These are phyloP conservation scores for Amiota mariae DNA, from an alignment of 2,888 invertebrate genomes.

Conservation along the genomic window DNA sequence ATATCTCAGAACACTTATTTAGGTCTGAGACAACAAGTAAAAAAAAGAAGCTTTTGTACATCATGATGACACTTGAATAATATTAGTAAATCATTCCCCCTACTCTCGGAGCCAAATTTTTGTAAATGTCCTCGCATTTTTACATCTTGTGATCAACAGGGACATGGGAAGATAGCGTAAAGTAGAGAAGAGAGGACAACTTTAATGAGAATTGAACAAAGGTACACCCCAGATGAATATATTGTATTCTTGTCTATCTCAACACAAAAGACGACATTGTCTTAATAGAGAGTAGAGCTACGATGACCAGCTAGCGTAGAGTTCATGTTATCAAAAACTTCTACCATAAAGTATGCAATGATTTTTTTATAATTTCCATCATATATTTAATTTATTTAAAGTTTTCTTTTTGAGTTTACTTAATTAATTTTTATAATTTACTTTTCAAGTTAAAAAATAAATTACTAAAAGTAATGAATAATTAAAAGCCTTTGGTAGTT, in stretches of 20 bases:
- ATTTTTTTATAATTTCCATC: too few relatives aligned
- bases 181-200: not conserved
- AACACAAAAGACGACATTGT: too few relatives aligned
- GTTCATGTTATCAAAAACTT: too few relatives aligned
- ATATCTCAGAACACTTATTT: not conserved
- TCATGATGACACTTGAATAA: slow-evolving; percentile 41
- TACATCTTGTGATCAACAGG: too few relatives aligned
- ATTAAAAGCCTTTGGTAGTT: slow-evolving; percentile 33
- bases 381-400: not conserved
- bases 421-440: slow-evolving; percentile 29
- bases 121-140: too few relatives aligned
- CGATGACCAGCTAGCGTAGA: too few relatives aligned
- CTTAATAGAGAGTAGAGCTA: too few relatives aligned
- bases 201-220: not conserved
- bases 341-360: too few relatives aligned
- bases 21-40: slow-evolving; percentile 19
- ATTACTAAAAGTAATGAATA: slow-evolving; percentile 36
- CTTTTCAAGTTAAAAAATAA: not conserved
- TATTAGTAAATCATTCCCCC: slow-evolving; percentile 37
- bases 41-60: slow-evolving; percentile 18
- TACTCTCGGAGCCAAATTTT: too few relatives aligned
- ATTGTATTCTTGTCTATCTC: too few relatives aligned
- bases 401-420: slow-evolving; percentile 7
- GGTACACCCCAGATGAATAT: too few relatives aligned
- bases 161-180: too few relatives aligned